phyloP scores from a whole-genome alignment of 2,113 vertebrate genomes.

The Ailurus styani region DNA sequence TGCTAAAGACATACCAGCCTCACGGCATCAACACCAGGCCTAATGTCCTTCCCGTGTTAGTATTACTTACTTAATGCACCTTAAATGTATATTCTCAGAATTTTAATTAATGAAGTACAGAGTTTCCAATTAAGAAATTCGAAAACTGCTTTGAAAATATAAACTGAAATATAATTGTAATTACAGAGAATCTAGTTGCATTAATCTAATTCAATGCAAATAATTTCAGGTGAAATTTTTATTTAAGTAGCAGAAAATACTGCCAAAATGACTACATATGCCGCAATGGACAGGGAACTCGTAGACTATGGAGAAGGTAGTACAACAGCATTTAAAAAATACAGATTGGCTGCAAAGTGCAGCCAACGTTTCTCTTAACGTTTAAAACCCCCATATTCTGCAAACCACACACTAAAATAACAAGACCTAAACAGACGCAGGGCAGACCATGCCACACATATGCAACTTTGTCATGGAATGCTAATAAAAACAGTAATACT shows the following conservation, averaged over 20 bases:
- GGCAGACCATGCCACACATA: not conserved
- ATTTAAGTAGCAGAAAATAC: not conserved
- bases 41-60: not conserved
- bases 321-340: not conserved
- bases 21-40: not conserved
- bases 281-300: not conserved
- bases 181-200: slow-evolving; percentile 11
- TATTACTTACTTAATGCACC: not conserved
- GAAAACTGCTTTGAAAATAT: slow-evolving; percentile 42
- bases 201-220: slow-evolving; percentile 30
- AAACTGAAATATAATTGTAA: slow-evolving; percentile 26
- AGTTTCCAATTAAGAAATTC: slow-evolving; percentile 30
- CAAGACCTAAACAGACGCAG: not conserved
- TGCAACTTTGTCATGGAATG: not conserved
- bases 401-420: not conserved
- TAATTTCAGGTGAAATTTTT: slow-evolving; percentile 33
- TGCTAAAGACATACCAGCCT: not conserved
- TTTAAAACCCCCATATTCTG: not conserved
- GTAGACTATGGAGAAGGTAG: not conserved
- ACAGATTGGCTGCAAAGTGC: not conserved
- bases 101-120: slow-evolving; percentile 15
- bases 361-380: not conserved
- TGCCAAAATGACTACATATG: not conserved
- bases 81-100: not conserved
- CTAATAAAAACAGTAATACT: not conserved